Percentiles rank a stretch among this genome's conserved stretches.
Conservation (phyloP, 2,113 vertebrate species). For the Notarius quadriscutis region DNA sequence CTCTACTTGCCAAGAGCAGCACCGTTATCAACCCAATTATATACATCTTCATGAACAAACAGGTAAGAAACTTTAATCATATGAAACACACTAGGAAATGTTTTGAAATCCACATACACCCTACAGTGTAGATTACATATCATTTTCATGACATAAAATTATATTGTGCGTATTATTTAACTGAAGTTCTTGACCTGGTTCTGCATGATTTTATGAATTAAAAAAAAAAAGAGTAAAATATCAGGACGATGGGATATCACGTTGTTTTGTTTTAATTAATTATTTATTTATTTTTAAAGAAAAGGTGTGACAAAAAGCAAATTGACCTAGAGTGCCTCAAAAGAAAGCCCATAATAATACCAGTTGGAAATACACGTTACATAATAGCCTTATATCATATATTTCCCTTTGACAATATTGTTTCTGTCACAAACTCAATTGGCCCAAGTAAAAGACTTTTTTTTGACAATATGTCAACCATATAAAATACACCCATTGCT, state of each 20-base stretch:
- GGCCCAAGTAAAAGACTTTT: background rate
- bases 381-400: background rate
- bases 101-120: background rate
- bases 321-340: background rate
- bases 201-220: no score
- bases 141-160: background rate
- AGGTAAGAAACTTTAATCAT: slow-evolving; percentile 31
- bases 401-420: background rate
- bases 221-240: no score
- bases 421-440: background rate
- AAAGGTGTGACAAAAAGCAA: background rate
- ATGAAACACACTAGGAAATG: no score
- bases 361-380: background rate
- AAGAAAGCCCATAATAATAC: background rate
- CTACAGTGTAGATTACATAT: background rate
- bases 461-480: background rate
- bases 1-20: slow-evolving; percentile 84
- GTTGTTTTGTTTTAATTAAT: background rate
- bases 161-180: no score
- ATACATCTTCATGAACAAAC: slow-evolving; percentile 84
- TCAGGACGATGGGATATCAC: background rate
- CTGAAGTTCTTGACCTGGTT: no score
- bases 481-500: background rate
- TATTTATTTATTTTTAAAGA: no score
- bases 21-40: slow-evolving; percentile 84